A percentile compares a stretch with the other conserved stretches of the same genome.
Evolutionary conservation across 2,797 vertebrate species (phyloP).

Genomic region (Miichthys miiuy): DNA sequence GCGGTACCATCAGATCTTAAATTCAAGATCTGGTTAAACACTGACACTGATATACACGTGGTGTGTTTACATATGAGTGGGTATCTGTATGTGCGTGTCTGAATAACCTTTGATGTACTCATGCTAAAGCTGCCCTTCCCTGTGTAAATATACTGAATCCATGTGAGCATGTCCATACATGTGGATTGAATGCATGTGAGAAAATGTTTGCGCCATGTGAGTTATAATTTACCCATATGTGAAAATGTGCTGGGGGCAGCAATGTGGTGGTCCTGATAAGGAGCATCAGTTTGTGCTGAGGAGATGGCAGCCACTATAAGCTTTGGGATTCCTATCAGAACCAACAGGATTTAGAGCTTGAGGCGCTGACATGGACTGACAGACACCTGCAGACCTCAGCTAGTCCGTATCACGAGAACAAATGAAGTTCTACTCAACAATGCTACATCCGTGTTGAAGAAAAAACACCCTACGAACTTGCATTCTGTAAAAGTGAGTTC

Average conservation of each 20-base stretch:
- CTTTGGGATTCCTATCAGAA: constrained; percentile 82
- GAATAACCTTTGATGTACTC: not conserved
- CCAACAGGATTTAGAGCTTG: constrained; percentile 75
- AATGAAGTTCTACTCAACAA: constrained; percentile 26
- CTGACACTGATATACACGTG: not conserved
- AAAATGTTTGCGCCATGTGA: constrained; percentile 57
- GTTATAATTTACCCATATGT: constrained; percentile 72
- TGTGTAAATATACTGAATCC: constrained; percentile 8
- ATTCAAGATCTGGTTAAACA: not conserved
- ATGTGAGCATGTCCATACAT: constrained; percentile 31
- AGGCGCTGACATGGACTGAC: constrained; percentile 72
- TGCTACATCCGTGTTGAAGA: constrained; percentile 19
- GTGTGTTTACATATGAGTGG: not conserved
- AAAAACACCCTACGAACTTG: not conserved
- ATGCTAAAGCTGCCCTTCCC: not conserved
- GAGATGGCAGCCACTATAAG: constrained; percentile 81
- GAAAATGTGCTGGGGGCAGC: constrained; percentile 80
- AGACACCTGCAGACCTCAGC: constrained; percentile 78
- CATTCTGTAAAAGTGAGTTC: not conserved
- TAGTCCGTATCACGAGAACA: constrained; percentile 48
- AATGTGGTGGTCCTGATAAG: constrained; percentile 84
- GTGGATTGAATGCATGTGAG: constrained; percentile 51
- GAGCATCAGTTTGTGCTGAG: constrained; percentile 75
- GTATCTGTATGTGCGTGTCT: constrained; percentile 10
- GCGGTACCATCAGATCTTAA: not conserved